Conservation (phyloP, 2,888 invertebrate species). For the Hyppa rectilinea region DNA sequence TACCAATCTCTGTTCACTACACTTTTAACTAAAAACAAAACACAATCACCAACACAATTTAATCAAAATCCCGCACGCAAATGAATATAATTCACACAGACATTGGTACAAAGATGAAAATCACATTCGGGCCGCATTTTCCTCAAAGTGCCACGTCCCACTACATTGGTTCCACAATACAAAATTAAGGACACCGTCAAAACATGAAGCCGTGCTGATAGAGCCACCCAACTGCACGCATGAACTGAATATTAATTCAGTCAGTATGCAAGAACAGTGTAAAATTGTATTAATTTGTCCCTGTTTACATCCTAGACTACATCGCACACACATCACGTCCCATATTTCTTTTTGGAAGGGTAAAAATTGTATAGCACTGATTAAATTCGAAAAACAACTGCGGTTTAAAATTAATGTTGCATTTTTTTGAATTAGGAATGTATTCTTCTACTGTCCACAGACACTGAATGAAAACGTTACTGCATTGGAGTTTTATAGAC, state of each 20-base stretch:
- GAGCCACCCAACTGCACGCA: conserved; percentile 52
- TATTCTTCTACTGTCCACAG: background rate
- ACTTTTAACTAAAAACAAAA: background rate
- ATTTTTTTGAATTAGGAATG: background rate
- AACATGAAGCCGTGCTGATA: conserved; percentile 52
- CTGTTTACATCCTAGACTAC: conserved; percentile 50
- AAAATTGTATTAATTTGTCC: conserved; percentile 66
- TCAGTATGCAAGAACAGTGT: conserved; percentile 58
- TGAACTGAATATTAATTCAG: conserved; percentile 64
- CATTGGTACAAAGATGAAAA: conserved; percentile 26
- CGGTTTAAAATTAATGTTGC: background rate
- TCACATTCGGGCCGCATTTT: conserved; percentile 41
- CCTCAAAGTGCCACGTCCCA: conserved; percentile 41
- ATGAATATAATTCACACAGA: conserved; percentile 41
- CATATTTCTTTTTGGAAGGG: conserved; percentile 4
- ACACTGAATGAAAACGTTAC: background rate
- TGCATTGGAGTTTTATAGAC: background rate
- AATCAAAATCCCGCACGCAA: conserved; percentile 21
- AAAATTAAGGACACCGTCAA: conserved; percentile 61
- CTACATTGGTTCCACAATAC: conserved; percentile 59
- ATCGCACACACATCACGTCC: conserved; percentile 24
- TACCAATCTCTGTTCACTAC: background rate
- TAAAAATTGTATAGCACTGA: conserved; percentile 24
- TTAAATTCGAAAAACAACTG: conserved; percentile 9
- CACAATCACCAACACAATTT: conserved; percentile 4